Percentiles rank a stretch among this genome's conserved stretches.
Conservation (phyloP, 92 coral and sea anemone genomes). For the Umimayanthus chanpuru region DNA sequence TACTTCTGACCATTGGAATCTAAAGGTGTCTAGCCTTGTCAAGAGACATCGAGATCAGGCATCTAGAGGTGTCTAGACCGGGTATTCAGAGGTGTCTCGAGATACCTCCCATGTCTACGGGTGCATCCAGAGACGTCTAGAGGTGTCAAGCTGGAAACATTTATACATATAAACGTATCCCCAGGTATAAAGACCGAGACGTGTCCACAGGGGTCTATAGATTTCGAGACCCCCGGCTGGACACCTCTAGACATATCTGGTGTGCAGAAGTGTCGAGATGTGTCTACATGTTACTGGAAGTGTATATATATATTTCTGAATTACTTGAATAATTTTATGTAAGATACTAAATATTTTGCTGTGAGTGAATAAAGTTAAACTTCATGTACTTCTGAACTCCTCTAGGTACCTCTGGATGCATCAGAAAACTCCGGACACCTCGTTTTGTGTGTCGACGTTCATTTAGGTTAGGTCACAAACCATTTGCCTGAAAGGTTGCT, state of each 20-base stretch:
- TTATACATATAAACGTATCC: slow-evolving; percentile 24
- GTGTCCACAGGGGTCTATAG: slow-evolving; percentile 20
- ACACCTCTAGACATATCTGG: slow-evolving; percentile 24
- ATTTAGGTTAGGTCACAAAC: slow-evolving; percentile 20
- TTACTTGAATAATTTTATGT: slow-evolving; percentile 24
- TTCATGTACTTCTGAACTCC: slow-evolving; percentile 22
- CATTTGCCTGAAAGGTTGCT: slow-evolving; percentile 21
- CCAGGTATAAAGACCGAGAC: slow-evolving; percentile 18
- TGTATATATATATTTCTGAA: slow-evolving; percentile 22
- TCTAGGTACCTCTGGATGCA: slow-evolving; percentile 24
- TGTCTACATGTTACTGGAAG: slow-evolving; percentile 28
- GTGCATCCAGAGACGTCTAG: slow-evolving; percentile 28
- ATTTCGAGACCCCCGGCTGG: slow-evolving; percentile 27
- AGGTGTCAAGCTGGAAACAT: slow-evolving; percentile 31
- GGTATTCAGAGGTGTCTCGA: slow-evolving; percentile 19
- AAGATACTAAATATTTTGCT: slow-evolving; percentile 22
- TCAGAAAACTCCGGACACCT: slow-evolving; percentile 27
- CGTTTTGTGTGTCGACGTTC: slow-evolving; percentile 29
- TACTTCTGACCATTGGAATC: slow-evolving; percentile 6
- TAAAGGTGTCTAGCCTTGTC: slow-evolving; percentile 29
- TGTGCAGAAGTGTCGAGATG: slow-evolving; percentile 19
- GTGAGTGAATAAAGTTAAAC: slow-evolving; percentile 21
- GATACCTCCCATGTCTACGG: slow-evolving; percentile 32
- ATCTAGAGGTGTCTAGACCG: slow-evolving; percentile 22
- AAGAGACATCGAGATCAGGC: slow-evolving; percentile 25